Evolutionary conservation across 1,140 invertebrate genomes (phyloP), one percentile per base, ranked within the genome.

Genomic region (Bemisia tabaci): DNA sequence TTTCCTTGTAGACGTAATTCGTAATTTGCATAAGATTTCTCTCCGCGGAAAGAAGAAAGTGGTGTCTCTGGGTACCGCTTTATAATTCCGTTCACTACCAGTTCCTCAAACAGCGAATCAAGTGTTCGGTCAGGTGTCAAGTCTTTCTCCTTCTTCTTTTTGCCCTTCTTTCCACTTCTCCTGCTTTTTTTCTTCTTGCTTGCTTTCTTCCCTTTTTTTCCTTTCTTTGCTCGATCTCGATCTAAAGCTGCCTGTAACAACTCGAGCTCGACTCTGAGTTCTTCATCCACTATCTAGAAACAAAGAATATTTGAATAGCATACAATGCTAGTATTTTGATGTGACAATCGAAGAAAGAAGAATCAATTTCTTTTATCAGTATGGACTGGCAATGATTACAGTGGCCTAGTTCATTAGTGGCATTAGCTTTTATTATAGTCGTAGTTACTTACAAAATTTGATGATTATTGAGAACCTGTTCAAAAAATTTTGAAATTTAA

Each of bases 121-220:
- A 87, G 87, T 0, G 90, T 92, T 73, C 92, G 82, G 74, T 97
- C 94, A 0, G 94, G 91, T 22, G 95, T 97, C 58, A 97, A 79
- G 80, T 97, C 94, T 77, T 97, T 97, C 73, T 95, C 93, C 77
- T 94, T 95, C 74, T 94, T 94, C 74, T 91, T 94, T 77, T 94
- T 95, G 71, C 84, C 87, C 69, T 90, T 92, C 74, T 90, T 94
- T 23, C 89, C 89, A 65, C 89, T 86, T 9, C 87, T 83, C 24
- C 89, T 82, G 23, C 88, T 82, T 80, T 86, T 85, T 75, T 88
- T 91, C 75, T 91, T 92, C 75, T 90, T 92, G 72, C 84, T 84
- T 68, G 82, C 84, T 78, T 90, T 94, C 73, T 88, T 90, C 5
- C 78, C 74, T 71, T 88, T 90, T 78, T 92, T 92, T 0, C 87